Evolutionary conservation across 2,113 vertebrate species (phyloP).

Genomic region (Garra rufa): DNA sequence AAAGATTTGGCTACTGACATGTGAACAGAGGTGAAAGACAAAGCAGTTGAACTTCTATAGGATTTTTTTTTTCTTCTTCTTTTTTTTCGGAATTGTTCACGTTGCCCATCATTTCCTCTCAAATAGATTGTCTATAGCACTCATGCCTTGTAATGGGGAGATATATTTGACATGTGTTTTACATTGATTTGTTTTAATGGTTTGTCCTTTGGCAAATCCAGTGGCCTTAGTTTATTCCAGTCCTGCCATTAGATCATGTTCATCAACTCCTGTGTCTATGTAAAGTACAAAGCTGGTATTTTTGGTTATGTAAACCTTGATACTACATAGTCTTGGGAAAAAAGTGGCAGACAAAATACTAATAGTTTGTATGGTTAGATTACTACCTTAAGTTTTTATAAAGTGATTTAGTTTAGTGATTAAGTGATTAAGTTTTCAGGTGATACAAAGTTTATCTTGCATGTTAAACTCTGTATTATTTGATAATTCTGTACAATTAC

Average conservation of each 20-base stretch:
- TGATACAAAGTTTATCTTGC: background rate
- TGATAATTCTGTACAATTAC: background rate
- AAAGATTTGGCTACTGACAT: constrained; percentile 7
- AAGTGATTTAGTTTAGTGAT: too few relatives aligned
- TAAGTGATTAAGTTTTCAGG: too few relatives aligned
- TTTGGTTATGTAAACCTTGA: background rate
- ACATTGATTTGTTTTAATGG: constrained; percentile 39
- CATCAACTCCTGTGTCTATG: constrained; percentile 12
- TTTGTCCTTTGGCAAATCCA: constrained; percentile 37
- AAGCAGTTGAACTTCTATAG: background rate
- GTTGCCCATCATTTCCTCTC: background rate
- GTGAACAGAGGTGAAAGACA: background rate
- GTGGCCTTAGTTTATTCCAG: constrained; percentile 32
- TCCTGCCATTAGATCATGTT: constrained; percentile 22
- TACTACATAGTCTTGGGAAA: background rate
- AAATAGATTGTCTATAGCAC: constrained; percentile 9
- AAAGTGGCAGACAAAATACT: background rate
- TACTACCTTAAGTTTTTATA: background rate
- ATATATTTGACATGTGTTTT: constrained; percentile 31
- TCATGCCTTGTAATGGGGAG: constrained; percentile 20
- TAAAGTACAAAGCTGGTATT: background rate
- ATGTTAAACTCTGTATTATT: background rate
- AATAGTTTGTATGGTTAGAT: background rate
- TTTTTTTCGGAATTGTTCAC: background rate
- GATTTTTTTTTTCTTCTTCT: too few relatives aligned